These are phyloP conservation scores for Xiphorhynchus erythropygius DNA, from an alignment of 2,797 vertebrate species.

Conservation along the genomic window DNA sequence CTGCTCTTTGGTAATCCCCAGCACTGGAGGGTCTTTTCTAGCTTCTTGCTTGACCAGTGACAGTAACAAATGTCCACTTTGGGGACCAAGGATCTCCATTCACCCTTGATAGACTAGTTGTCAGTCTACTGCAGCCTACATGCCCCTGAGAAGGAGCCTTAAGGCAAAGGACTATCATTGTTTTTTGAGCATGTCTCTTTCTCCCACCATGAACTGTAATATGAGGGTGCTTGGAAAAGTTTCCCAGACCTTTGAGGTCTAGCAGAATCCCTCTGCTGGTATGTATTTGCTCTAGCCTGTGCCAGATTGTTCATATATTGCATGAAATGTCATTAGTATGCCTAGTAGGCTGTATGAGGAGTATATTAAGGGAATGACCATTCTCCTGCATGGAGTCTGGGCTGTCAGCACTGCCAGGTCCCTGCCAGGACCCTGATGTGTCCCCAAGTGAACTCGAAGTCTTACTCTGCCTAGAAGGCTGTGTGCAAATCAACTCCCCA, in stretches of 20 bases:
- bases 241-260: neutral
- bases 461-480: neutral
- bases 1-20: neutral
- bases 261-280: neutral
- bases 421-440: neutral
- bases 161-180: neutral
- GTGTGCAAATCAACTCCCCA: neutral
- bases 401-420: neutral
- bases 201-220: neutral
- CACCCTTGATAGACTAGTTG: neutral
- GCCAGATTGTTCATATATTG: neutral
- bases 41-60: neutral
- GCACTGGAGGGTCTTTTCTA: neutral
- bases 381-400: neutral
- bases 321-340: neutral
- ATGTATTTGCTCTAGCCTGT: neutral
- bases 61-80: neutral
- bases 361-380: neutral
- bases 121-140: neutral
- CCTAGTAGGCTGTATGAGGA: neutral
- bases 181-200: neutral
- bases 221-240: neutral
- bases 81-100: neutral
- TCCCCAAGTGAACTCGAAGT: neutral
- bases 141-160: neutral